A percentile compares a stretch with the other conserved stretches of the same genome.
Conservation (phyloP, 2,113 vertebrate species). For the Electrona antarctica region DNA sequence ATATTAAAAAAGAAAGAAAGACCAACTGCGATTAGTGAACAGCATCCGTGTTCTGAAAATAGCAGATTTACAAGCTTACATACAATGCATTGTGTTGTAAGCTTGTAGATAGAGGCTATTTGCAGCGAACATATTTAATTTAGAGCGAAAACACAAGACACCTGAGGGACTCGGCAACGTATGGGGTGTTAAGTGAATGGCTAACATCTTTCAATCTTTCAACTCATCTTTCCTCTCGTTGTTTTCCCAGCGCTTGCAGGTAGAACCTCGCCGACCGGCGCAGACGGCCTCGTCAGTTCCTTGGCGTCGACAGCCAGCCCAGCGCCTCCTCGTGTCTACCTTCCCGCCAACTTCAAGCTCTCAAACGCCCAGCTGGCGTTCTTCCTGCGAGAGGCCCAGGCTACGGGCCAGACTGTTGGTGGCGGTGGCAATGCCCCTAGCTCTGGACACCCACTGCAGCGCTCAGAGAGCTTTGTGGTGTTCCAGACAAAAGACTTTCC, state of each 20-base stretch:
- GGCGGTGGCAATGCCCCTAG: conserved; percentile 39
- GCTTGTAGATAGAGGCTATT: no score
- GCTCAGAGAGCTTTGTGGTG: conserved; percentile 93
- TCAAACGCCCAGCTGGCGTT: conserved; percentile 94
- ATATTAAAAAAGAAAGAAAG: no score
- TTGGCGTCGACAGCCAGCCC: conserved; percentile 69
- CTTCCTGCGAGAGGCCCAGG: conserved; percentile 87
- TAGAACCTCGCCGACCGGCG: conserved; percentile 83
- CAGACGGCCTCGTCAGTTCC: conserved; percentile 74
- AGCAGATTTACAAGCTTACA: no score
- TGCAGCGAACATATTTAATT: no score
- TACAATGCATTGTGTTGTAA: no score
- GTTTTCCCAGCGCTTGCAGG: conserved; percentile 76
- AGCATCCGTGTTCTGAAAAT: no score
- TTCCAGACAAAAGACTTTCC: conserved; percentile 98
- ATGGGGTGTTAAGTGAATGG: no score
- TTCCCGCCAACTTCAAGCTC: conserved; percentile 93
- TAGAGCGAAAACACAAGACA: no score
- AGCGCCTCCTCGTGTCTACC: conserved; percentile 72
- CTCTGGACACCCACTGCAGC: conserved; percentile 84
- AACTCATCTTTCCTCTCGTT: conserved; percentile 31
- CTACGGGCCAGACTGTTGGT: conserved; percentile 63
- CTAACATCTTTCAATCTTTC: neutral
- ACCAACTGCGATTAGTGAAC: no score
- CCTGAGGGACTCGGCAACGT: no score